Evolutionary conservation across 1,140 invertebrate species (phyloP).

Genomic region (Plutomurus gul): DNA sequence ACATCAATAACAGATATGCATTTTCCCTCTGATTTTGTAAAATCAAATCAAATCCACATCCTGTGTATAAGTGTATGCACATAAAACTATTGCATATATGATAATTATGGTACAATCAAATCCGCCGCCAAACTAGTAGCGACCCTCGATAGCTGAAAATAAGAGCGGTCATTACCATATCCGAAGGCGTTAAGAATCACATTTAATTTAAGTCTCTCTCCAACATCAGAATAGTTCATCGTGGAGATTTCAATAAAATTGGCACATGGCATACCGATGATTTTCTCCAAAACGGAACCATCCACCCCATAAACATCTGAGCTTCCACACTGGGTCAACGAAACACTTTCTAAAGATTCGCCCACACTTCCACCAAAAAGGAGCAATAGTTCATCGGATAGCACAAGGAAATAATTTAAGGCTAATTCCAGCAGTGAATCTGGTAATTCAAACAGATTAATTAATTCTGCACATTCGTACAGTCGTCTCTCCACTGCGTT

Average conservation of each 20-base stretch:
- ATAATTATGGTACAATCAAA: no score
- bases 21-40: no score
- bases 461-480: slow-evolving; percentile 36
- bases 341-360: slow-evolving; percentile 17
- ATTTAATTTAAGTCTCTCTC: slow-evolving; percentile 45
- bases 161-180: slow-evolving; percentile 37
- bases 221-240: slow-evolving; percentile 35
- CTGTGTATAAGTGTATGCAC: no score
- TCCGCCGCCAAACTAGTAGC: no score
- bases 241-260: slow-evolving; percentile 47
- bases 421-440: slow-evolving; percentile 39
- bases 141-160: slow-evolving; percentile 46
- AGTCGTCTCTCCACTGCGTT: slow-evolving; percentile 23
- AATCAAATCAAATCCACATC: no score
- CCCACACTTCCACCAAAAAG: slow-evolving; percentile 1
- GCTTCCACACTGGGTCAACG: slow-evolving; percentile 46
- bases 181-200: slow-evolving; percentile 46
- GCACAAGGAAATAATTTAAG: slow-evolving; percentile 47
- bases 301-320: slow-evolving; percentile 41
- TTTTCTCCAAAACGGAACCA: slow-evolving; percentile 44
- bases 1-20: no score
- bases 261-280: slow-evolving; percentile 28
- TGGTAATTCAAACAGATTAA: slow-evolving; percentile 47
- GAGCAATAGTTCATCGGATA: slow-evolving; percentile 40
- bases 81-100: no score